A percentile compares a stretch with the other conserved stretches of the same genome.
These are phyloP conservation scores for Plagodis dolabraria DNA, from an alignment of 2,888 invertebrate species.

Conservation along the genomic window DNA sequence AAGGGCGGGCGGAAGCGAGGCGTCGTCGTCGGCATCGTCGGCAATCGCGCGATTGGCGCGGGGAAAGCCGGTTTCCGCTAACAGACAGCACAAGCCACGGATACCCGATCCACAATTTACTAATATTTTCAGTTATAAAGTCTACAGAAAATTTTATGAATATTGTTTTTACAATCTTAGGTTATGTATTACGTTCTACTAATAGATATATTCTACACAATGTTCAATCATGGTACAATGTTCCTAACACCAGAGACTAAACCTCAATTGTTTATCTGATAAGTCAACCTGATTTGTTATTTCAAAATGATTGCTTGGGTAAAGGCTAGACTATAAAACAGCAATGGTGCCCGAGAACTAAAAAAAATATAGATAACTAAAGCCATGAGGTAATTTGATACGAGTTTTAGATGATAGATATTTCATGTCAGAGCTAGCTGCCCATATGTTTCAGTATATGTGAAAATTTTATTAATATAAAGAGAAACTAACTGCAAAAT, in stretches of 20 bases:
- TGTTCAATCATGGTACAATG: too few species aligned
- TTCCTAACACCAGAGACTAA: too few species aligned
- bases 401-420: background rate
- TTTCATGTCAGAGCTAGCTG: too few species aligned
- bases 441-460: too few species aligned
- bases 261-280: background rate
- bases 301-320: too few species aligned
- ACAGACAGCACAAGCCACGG: conserved; percentile 32
- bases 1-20: conserved; percentile 55
- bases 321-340: conserved; percentile 5
- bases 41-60: conserved; percentile 53
- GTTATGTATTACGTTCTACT: too few species aligned
- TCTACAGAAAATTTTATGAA: background rate
- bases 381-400: background rate
- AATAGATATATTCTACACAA: too few species aligned
- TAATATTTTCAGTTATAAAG: conserved; percentile 6
- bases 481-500: too few species aligned
- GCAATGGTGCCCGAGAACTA: background rate
- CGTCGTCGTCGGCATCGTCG: conserved; percentile 42
- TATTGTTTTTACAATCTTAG: too few species aligned
- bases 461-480: too few species aligned
- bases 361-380: conserved; percentile 1
- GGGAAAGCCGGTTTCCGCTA: conserved; percentile 64
- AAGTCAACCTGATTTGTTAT: too few species aligned
- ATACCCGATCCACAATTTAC: conserved; percentile 34